Base-by-base conservation (phyloP, 1,140 invertebrate species). In the Drosophila ficusphila region DNA sequence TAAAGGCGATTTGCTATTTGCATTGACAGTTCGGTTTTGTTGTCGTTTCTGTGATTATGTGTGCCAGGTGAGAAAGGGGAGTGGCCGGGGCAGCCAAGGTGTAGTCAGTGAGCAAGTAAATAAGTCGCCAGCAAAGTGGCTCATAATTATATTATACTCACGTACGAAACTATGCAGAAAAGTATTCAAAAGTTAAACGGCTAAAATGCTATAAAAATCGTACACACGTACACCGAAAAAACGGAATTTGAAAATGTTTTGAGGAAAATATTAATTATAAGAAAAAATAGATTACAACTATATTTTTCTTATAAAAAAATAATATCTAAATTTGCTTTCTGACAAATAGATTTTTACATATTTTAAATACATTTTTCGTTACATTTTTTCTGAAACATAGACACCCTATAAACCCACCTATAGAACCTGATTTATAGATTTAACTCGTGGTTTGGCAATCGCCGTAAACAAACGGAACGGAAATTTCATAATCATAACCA, bases 141-240 rank as follows among this genome's bases (percentile, higher is more conserved):
- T 86, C 82, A 88, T 88, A 86, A 86, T 88, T 86, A 86, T 86
- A 88, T 81, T 86, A 81, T 88, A 77, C 73, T 86, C 81, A 86
- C 81, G 81, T 86, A 88, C 68, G 68, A 77, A 77, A 81, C 82
- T 86, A 65, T 69, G 76, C 82, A 86, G 81, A 86, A 86, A 81
- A 86, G 41, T 62, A 65, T 64, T 65, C 34, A 67, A 61, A 79
- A 67, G 34, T 34, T 41, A 64, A 53, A 52, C 48, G 47, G 56
- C 53, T 51, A 71, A 72, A 72, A 60, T 60, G 53, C 21, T 34
- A 53, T 58, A 38, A 39, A 29, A 46, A 29, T 42, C 14, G n/a
- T n/a, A 25, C 12, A 33, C 19, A 16, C n/a, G 25, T 38, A 39
- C 31, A 41, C 18, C 0, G 9, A 25, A 52, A 23, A 23, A 23